These are phyloP conservation scores for Gavia stellata DNA, from an alignment of 2,113 vertebrate genomes.

Conservation along the genomic window DNA sequence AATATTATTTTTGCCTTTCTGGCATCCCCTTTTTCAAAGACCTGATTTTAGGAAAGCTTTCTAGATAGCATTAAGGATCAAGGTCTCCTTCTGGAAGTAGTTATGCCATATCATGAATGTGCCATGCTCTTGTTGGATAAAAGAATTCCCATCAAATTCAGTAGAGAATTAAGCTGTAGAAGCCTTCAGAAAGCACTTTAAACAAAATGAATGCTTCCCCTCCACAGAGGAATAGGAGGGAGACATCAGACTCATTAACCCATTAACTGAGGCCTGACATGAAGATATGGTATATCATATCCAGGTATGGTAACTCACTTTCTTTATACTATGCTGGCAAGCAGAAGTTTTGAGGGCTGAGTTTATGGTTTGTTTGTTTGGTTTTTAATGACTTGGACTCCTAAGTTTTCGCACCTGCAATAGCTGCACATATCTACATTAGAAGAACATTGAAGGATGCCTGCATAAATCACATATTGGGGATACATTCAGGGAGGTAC, in stretches of 20 bases:
- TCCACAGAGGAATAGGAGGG: neutral
- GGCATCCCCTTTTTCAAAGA: neutral
- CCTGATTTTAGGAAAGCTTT: neutral
- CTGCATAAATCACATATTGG: neutral
- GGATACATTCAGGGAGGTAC: neutral
- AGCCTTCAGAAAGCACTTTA: neutral
- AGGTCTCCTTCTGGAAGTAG: neutral
- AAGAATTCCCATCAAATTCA: neutral
- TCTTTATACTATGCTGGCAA: neutral
- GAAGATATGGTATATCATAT: neutral
- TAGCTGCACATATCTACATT: neutral
- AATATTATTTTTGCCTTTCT: neutral
- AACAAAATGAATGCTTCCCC: neutral
- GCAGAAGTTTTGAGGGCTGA: neutral
- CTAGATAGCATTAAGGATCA: neutral
- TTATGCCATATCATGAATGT: neutral
- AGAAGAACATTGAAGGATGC: neutral
- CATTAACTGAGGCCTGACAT: neutral
- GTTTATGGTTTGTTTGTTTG: neutral
- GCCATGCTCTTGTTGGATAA: fast-evolving
- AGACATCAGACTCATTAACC: neutral
- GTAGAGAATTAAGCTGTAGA: neutral
- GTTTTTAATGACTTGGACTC: neutral
- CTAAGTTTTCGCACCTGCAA: neutral
- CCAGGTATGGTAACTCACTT: neutral